phyloP scores from a whole-genome alignment of 2,797 vertebrate species.

The Bucorvus abyssinicus region DNA sequence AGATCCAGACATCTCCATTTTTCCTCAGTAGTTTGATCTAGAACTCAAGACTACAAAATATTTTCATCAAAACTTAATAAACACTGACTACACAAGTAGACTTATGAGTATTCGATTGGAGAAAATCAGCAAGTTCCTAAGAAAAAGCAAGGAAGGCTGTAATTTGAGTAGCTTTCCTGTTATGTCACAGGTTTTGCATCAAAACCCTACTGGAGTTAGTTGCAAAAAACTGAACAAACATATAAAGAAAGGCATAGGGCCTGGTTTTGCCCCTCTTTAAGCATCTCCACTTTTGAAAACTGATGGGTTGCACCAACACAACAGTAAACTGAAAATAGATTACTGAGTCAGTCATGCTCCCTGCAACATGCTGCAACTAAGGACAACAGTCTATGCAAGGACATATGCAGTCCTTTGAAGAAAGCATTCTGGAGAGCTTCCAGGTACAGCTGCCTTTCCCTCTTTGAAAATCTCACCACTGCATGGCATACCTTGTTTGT shows the following conservation, averaged over 20 bases:
- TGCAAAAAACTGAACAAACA: background rate
- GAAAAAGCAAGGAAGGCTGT: background rate
- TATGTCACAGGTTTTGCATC: background rate
- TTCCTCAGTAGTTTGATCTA: background rate
- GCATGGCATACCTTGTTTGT: background rate
- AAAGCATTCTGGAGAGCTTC: background rate
- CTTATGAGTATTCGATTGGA: background rate
- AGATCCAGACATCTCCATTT: background rate
- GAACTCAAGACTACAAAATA: background rate
- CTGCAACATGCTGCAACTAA: background rate
- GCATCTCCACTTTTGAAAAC: background rate
- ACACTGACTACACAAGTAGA: background rate
- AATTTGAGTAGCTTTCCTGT: background rate
- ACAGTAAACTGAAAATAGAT: background rate
- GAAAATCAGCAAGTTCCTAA: background rate
- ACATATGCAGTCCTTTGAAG: background rate
- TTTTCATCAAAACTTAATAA: background rate
- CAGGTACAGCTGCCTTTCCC: background rate
- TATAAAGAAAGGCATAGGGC: background rate
- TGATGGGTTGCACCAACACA: background rate
- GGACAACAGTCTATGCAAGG: background rate
- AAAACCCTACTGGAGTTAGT: background rate
- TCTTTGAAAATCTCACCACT: slow-evolving; percentile 26
- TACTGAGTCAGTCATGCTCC: background rate
- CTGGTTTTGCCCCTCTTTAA: background rate